Conservation (phyloP, 2,113 vertebrate species). For the Trachemys scripta region DNA sequence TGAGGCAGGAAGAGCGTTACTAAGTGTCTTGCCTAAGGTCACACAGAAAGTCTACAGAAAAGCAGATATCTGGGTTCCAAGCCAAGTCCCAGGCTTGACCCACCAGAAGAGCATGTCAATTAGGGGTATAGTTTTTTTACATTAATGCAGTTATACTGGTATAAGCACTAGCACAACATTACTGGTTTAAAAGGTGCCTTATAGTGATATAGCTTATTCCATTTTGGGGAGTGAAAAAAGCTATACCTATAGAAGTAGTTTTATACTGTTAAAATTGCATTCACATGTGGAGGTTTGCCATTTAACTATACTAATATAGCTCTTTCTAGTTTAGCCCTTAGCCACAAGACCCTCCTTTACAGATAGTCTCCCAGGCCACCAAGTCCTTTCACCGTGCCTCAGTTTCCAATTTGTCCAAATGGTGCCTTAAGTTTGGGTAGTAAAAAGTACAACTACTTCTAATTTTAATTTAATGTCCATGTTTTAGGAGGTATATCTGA, state of each 20-base stretch:
- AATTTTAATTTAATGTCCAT: too few relatives aligned
- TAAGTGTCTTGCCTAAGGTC: background rate
- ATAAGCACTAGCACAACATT: too few relatives aligned
- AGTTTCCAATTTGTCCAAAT: too few relatives aligned
- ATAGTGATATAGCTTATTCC: too few relatives aligned
- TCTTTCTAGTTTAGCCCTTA: background rate
- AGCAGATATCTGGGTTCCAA: background rate
- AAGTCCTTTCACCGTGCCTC: too few relatives aligned
- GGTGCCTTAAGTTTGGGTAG: too few relatives aligned
- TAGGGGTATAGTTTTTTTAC: too few relatives aligned
- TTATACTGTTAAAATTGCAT: background rate
- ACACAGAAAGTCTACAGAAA: background rate
- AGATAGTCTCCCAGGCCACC: background rate
- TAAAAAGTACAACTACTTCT: too few relatives aligned
- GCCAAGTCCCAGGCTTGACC: too few relatives aligned
- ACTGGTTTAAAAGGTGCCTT: too few relatives aligned
- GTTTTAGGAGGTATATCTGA: background rate
- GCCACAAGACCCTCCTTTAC: background rate
- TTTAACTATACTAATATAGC: background rate
- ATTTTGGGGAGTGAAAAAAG: background rate
- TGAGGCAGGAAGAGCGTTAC: background rate
- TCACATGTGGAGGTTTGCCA: background rate
- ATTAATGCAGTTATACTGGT: too few relatives aligned
- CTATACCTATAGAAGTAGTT: background rate
- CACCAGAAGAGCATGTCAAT: too few relatives aligned